Evolutionary conservation across 2,888 invertebrate genomes (phyloP), one percentile per base, ranked within the genome.

Genomic region (Amiota mariae): DNA sequence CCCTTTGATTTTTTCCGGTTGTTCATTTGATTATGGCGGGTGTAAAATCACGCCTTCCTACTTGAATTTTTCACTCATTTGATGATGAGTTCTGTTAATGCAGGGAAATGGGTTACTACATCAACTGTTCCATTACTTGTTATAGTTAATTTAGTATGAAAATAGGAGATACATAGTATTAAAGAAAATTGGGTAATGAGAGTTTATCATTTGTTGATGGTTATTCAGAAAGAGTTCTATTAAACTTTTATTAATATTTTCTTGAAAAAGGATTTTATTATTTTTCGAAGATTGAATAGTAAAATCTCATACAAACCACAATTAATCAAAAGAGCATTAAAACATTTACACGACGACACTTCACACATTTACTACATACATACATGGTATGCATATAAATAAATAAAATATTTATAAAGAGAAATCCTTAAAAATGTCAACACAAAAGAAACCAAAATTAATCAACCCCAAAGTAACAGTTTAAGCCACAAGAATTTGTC

Each of bases 1-100:
- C 84, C 84, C 84, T 84, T 84, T 84, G 84, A 84, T 85, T 81
- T 63, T 82, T 84, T 84, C 86, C 84, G 84, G 86, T 86, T 76
- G 72, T 74, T 51, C 67, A 24, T 68, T 68, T 66, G 48, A 48
- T 66, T 20, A n/a, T n/a, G 36, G 18, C 48, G 48, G 20, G 12
- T 48, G 66, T 66, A 66, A 48, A 48, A 66, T n/a, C 64, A 64
- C 64, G 47, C 46, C 57, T 59, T 59, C 20, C 36, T 24, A 57
- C 57, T 57, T 57, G n/a, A 47, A 48, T 18, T 66, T 15, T 18
- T 18, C 6, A 18, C 47, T 18, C 9, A 15, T n/a, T 36, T 48
- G 48, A 9, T 48, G 48, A 9, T 47, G n/a, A 18, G 15, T 59
- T 46, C 6, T 15, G n/a, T 66, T n/a, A 47, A 59, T 18, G 57